These are phyloP conservation scores for Leontocebus nigricollis DNA, from an alignment of 2,797 vertebrate genomes.

Conservation along the genomic window DNA sequence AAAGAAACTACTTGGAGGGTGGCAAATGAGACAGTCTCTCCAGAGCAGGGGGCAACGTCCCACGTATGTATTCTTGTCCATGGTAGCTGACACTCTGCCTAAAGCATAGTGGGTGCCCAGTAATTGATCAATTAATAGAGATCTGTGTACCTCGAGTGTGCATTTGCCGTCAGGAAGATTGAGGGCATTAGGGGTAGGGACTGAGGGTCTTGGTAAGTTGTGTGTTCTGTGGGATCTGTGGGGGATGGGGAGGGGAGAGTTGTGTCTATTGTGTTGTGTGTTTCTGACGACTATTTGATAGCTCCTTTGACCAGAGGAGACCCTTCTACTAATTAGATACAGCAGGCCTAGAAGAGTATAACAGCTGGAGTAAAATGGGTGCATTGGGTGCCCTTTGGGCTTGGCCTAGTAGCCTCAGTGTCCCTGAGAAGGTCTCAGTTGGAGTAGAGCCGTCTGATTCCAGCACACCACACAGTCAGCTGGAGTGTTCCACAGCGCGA, in stretches of 20 bases:
- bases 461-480: neutral
- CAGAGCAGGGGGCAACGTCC: neutral
- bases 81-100: neutral
- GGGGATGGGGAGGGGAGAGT: too few species aligned
- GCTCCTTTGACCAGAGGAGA: neutral
- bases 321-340: neutral
- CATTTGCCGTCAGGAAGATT: neutral
- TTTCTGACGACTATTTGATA: neutral
- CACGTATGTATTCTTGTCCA: neutral
- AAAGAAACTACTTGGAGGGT: neutral
- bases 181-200: neutral
- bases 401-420: neutral
- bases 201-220: neutral
- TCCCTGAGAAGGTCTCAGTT: neutral
- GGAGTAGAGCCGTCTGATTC: neutral
- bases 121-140: neutral
- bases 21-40: neutral
- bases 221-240: neutral
- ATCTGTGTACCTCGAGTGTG: neutral
- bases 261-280: accelerated
- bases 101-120: neutral
- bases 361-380: neutral
- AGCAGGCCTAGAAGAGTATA: neutral
- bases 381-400: neutral
- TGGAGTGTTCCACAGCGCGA: neutral